Base-by-base conservation (phyloP, 2,888 invertebrate genomes). In the Yponomeuta evonymella region DNA sequence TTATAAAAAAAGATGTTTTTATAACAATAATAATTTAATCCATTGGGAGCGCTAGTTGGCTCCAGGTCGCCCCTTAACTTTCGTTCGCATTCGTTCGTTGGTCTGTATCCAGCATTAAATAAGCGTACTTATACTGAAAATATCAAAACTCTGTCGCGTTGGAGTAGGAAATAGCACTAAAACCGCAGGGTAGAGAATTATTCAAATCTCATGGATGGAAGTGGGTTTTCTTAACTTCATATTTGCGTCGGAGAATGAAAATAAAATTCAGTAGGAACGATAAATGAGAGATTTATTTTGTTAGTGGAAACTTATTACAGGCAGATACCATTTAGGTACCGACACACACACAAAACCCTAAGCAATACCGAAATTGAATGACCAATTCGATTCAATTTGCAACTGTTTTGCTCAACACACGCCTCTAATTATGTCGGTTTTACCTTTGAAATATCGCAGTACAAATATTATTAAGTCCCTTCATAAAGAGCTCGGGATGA, bases 391-490 rank as follows among this genome's bases (percentile, higher is more conserved):
- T 65, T 65, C 29, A 65, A 65, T 65, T 29, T 65, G 65, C 65
- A 29, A 29, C 8, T 36, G 67, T 67, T 67, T 67, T 58, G 51
- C 51, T 58, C 9, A 29, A 15, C 36, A 80, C 75, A 77, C 74
- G 76, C 73, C 76, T 74, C 82, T 83, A 85, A 86, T 86, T 85
- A 81, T 79, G 77, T 33, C 76, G 76, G 75, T 74, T 75, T 77
- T 77, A 75, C 73, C 76, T 77, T 77, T 79, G 77, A 76, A 81
- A 82, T 80, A 82, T 80, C 77, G 15, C 15, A 12, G 73, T 74
- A 76, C 79, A 84, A 84, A 86, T 84, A 85, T 83, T 81, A 82
- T 80, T 79, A 78, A 84, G 84, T 83, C 85, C 79, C 80, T 83
- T 80, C 81, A 81, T 79, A 73, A 72, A 72, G 72, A 72, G 72